These are phyloP conservation scores for Paralichthys olivaceus DNA, from an alignment of 2,113 vertebrate species.

Conservation along the genomic window DNA sequence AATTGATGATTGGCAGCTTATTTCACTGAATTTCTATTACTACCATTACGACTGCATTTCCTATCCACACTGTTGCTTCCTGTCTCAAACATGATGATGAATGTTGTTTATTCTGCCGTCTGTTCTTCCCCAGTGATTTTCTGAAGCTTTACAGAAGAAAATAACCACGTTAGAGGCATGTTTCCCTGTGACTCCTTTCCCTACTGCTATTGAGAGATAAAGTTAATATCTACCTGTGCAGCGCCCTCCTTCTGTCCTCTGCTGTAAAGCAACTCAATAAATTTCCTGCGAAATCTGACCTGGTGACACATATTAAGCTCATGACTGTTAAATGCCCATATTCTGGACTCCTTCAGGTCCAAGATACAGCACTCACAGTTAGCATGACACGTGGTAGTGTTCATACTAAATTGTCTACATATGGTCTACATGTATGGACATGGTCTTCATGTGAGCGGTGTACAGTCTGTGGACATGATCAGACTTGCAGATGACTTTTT, in stretches of 20 bases:
- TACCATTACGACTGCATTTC: constrained; percentile 16
- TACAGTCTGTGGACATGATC: neutral
- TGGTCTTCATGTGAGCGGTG: neutral
- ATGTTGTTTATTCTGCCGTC: neutral
- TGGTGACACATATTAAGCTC: neutral
- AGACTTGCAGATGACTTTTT: neutral
- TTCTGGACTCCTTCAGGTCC: no score
- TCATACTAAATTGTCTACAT: neutral
- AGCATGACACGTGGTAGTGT: neutral
- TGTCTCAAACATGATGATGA: neutral
- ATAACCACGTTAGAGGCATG: neutral
- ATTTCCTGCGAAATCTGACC: neutral
- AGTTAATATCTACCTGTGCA: neutral
- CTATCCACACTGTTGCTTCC: neutral
- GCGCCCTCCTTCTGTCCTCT: neutral
- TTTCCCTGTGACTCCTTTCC: neutral
- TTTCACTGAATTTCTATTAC: constrained; percentile 2
- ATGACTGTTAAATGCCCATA: neutral
- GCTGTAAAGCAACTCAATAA: neutral
- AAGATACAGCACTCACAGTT: no score
- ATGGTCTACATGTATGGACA: neutral
- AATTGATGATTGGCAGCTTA: neutral
- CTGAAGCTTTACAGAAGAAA: neutral
- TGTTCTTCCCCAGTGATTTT: neutral
- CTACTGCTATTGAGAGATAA: neutral